Percentiles rank a stretch among this genome's conserved stretches.
phyloP scores from a whole-genome alignment of 2,113 vertebrate species.

The Panthera uncia region DNA sequence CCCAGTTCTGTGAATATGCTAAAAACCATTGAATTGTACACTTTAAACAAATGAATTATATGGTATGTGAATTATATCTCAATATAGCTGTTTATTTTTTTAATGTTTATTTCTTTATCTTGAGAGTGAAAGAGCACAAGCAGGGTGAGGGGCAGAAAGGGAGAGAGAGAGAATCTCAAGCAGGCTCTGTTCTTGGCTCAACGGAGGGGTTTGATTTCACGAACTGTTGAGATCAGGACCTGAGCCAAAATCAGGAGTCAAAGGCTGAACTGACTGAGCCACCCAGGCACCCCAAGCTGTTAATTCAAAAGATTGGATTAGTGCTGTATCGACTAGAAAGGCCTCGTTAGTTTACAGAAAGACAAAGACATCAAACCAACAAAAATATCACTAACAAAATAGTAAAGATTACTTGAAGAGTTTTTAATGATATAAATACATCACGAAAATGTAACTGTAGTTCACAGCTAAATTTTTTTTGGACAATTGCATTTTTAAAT shows the following conservation, averaged over 20 bases:
- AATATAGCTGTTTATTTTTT: neutral
- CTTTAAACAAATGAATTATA: neutral
- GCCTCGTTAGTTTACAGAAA: conserved; percentile 6
- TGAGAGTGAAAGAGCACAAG: too few species aligned
- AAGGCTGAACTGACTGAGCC: too few species aligned
- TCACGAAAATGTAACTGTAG: neutral
- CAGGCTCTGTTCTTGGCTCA: too few species aligned
- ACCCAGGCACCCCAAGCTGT: neutral
- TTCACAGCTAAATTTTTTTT: neutral
- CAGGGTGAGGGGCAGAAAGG: too few species aligned
- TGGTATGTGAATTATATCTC: neutral
- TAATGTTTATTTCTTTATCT: too few species aligned
- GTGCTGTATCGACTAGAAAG: neutral
- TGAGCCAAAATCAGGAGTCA: too few species aligned
- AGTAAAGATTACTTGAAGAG: neutral
- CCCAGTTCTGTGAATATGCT: neutral
- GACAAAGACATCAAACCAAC: neutral
- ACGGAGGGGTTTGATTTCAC: too few species aligned
- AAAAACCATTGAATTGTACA: neutral
- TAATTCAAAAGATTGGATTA: neutral
- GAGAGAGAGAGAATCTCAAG: too few species aligned
- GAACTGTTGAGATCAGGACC: too few species aligned
- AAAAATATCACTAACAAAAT: neutral
- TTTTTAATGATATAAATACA: neutral
- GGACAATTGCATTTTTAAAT: neutral